A percentile compares a stretch with the other conserved stretches of the same genome.
phyloP scores from a whole-genome alignment of 2,797 vertebrate species.

The Heterohyrax brucei region DNA sequence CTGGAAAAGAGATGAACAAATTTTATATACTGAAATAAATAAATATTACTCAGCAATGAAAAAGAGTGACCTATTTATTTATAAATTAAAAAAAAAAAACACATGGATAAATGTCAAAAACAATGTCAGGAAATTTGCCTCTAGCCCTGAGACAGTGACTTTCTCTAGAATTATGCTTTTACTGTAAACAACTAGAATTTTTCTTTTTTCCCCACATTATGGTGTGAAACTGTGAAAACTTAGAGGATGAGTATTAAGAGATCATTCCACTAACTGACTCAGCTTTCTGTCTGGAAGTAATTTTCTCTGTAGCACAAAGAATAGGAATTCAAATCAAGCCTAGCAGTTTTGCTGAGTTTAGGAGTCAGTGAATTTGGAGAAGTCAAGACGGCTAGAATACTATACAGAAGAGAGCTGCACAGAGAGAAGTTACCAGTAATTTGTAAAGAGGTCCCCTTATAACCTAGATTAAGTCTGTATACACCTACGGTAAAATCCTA shows the following conservation, averaged over 20 bases:
- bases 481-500: background rate
- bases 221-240: background rate
- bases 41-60: background rate
- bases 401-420: background rate
- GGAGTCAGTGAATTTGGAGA: constrained; percentile 38
- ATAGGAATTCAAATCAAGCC: background rate
- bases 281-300: background rate
- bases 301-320: constrained; percentile 25
- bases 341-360: background rate
- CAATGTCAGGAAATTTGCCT: background rate
- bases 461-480: background rate
- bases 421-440: background rate
- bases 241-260: background rate
- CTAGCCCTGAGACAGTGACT: background rate
- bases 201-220: background rate
- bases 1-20: background rate
- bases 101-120: background rate
- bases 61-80: background rate
- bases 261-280: background rate
- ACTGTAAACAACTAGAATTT: background rate
- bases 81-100: background rate
- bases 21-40: background rate
- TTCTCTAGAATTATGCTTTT: background rate
- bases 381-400: background rate
- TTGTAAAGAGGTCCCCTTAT: background rate